These are phyloP conservation scores for Brachycybe producta DNA, from an alignment of 2,888 invertebrate genomes.

Conservation along the genomic window DNA sequence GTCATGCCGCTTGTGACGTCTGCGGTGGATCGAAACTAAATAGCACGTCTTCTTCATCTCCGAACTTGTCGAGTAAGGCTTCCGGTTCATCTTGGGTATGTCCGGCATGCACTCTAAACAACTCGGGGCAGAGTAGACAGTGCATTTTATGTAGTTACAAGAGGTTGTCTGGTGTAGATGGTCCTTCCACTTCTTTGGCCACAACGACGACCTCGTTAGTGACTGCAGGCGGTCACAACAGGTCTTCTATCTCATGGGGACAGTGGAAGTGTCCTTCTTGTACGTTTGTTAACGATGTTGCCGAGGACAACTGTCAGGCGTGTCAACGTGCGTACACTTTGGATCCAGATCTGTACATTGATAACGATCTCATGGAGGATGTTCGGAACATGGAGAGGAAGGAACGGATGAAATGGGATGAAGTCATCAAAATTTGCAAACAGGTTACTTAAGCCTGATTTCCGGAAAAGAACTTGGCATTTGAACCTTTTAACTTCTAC, in stretches of 20 bases:
- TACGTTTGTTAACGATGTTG: conserved; percentile 59
- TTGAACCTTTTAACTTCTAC: too few relatives aligned
- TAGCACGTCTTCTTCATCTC: conserved; percentile 45
- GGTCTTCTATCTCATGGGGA: conserved; percentile 13
- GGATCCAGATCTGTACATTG: conserved; percentile 28
- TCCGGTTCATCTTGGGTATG: conserved; percentile 50
- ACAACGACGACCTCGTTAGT: conserved; percentile 11
- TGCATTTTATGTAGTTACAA: conserved; percentile 26
- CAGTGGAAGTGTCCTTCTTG: conserved; percentile 69
- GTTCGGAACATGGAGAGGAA: conserved; percentile 67
- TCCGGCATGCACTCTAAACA: conserved; percentile 55
- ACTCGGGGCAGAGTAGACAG: conserved; percentile 23
- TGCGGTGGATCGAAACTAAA: conserved; percentile 73
- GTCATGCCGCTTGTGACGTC: conserved; percentile 61
- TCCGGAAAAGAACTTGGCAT: too few relatives aligned
- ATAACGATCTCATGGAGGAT: conserved; percentile 71
- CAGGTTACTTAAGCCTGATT: conserved; percentile 42
- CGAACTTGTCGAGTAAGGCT: background rate
- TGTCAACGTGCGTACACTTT: conserved; percentile 29
- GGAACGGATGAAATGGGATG: conserved; percentile 78
- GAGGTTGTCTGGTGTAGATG: background rate
- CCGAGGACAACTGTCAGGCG: conserved; percentile 30
- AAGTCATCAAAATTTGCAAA: conserved; percentile 72
- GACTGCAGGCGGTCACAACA: background rate
- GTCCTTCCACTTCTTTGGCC: background rate